Evolutionary conservation across 2,888 invertebrate species (phyloP), one percentile per base, ranked within the genome.

Genomic region (Polietes domitor): DNA sequence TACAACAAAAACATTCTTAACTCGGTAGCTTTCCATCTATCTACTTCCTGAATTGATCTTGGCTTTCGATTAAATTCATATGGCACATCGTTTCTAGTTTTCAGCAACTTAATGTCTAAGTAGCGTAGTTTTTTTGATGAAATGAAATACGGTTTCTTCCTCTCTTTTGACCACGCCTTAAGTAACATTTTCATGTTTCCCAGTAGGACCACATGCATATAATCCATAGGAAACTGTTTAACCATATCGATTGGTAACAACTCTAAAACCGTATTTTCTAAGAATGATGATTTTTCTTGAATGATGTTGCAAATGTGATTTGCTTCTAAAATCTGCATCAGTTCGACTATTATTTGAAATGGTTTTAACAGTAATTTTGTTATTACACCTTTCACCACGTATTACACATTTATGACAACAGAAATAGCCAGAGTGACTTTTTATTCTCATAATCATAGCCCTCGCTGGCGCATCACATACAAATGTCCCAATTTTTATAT

Each of bases 1-100:
- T 73, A 73, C 37, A 73, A 58, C 3, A 58, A 53, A 55, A 58
- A 55, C 55, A 73, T 73, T 73, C 55, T 73, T 3, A 73, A 37
- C 58, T 73, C 73, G 53, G 73, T 55, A 28, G 41, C 73, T 53
- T 73, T 73, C 73, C 58, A 58, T 19, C 55, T 73, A 32, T 73
- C 58, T 58, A 58, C 28, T 58, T 73, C 55, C 26, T 26, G 4
- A 73, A 55, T 26, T 26, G 19, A 24, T 17, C 70, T 71, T 24
- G 50, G 43, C 21, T 63, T 63, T 26, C 61, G 24, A n/a, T 6
- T n/a, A 32, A 63, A 63, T 28, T 63, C 61, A 21, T 21, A n/a
- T 32, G 61, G 61, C 61, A 63, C 17, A 32, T 63, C 61, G 21
- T 63, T 32, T 32, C 32, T 32, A 53, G 21, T 53, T 17, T 21